A percentile compares a stretch with the other conserved stretches of the same genome.
Conservation (phyloP, 2,888 invertebrate genomes). For the Tribolium freemani region DNA sequence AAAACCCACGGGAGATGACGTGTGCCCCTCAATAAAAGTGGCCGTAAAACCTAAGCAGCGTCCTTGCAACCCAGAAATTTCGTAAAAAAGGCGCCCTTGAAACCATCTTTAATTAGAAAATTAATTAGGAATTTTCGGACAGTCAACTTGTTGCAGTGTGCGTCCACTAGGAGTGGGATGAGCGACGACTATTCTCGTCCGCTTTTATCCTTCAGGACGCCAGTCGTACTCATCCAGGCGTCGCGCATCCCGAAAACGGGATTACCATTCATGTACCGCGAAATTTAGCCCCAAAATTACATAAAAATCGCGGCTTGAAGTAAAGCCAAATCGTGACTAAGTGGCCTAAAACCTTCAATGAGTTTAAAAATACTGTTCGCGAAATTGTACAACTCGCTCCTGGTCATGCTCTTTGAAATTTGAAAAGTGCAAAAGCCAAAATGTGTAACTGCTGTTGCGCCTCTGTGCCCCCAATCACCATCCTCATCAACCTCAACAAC, state of each 20-base stretch:
- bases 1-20: no score
- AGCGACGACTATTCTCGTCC: slow-evolving; percentile 43
- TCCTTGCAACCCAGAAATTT: neutral
- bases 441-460: slow-evolving; percentile 78
- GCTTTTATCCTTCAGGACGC: slow-evolving; percentile 46
- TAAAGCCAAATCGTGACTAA: slow-evolving; percentile 35
- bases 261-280: neutral
- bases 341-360: slow-evolving; percentile 26
- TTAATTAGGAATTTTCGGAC: slow-evolving; percentile 35
- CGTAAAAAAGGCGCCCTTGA: slow-evolving; percentile 8
- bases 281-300: neutral
- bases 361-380: slow-evolving; percentile 51
- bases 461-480: slow-evolving; percentile 78
- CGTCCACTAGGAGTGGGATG: slow-evolving; percentile 31
- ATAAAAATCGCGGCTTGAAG: slow-evolving; percentile 40
- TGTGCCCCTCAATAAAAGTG: neutral
- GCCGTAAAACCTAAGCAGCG: neutral
- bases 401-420: slow-evolving; percentile 21
- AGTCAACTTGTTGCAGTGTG: slow-evolving; percentile 35
- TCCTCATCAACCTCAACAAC: slow-evolving; percentile 82
- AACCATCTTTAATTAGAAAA: slow-evolving; percentile 29
- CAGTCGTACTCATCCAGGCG: slow-evolving; percentile 30
- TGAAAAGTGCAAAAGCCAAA: slow-evolving; percentile 34
- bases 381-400: slow-evolving; percentile 42
- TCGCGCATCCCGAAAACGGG: slow-evolving; percentile 11